Evolutionary conservation across 2,888 invertebrate species (phyloP).

Genomic region (Onthophagus sagittarius): DNA sequence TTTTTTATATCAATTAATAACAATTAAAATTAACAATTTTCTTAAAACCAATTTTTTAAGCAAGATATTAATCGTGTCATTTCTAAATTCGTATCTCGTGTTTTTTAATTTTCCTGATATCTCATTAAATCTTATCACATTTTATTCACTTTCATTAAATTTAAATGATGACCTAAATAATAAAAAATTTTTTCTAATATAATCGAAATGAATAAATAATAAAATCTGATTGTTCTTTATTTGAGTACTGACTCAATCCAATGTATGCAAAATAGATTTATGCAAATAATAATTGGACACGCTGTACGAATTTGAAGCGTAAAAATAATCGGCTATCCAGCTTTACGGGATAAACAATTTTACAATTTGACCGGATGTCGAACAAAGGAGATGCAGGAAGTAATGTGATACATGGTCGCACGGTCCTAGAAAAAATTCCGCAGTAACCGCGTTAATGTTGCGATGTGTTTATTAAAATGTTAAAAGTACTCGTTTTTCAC

Average conservation of each 20-base stretch:
- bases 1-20: too few relatives aligned
- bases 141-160: too few relatives aligned
- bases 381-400: conserved; percentile 39
- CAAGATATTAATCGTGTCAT: too few relatives aligned
- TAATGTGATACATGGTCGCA: conserved; percentile 1
- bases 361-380: conserved; percentile 31
- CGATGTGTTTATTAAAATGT: conserved; percentile 2
- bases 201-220: too few relatives aligned
- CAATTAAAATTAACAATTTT: too few relatives aligned
- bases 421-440: neutral
- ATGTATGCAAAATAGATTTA: neutral
- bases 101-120: too few relatives aligned
- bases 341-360: conserved; percentile 5
- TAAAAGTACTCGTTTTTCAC: neutral
- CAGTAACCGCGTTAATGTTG: neutral
- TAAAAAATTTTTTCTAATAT: too few relatives aligned
- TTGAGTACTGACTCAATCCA: neutral
- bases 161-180: too few relatives aligned
- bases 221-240: neutral
- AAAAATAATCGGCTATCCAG: neutral
- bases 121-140: too few relatives aligned
- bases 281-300: neutral
- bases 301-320: neutral
- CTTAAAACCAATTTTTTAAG: too few relatives aligned
- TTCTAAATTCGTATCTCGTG: too few relatives aligned